phyloP scores from a whole-genome alignment of 2,113 vertebrate species.

The Uria aalge region DNA sequence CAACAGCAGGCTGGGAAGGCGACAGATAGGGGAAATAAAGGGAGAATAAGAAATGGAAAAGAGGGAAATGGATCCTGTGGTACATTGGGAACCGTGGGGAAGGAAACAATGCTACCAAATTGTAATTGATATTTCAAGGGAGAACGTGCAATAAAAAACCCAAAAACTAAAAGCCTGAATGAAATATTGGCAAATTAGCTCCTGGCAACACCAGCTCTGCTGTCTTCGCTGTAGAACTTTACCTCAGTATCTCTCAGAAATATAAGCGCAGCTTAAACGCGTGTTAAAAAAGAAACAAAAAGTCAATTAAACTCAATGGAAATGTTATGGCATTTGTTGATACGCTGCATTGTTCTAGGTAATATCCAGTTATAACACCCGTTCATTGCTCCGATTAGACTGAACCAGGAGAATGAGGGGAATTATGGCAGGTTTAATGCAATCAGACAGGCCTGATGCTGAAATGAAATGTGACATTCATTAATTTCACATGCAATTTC shows the following conservation, averaged over 20 bases:
- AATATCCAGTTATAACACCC: neutral
- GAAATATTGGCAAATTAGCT: neutral
- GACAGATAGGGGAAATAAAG: neutral
- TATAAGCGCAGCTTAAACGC: neutral
- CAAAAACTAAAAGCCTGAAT: neutral
- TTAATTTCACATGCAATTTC: accelerated
- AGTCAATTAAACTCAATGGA: neutral
- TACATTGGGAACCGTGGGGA: neutral
- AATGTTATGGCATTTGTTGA: accelerated
- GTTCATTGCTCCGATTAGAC: neutral
- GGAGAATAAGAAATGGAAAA: neutral
- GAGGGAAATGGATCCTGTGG: neutral
- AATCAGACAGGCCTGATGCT: neutral
- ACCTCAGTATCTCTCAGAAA: neutral
- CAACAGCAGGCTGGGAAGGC: neutral
- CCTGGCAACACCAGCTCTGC: neutral
- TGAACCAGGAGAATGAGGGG: neutral
- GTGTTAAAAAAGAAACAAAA: neutral
- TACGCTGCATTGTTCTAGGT: accelerated
- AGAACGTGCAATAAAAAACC: neutral
- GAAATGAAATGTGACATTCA: accelerated
- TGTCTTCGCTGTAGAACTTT: neutral
- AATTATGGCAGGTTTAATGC: neutral
- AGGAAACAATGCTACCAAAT: neutral
- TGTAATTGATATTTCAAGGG: neutral